Evolutionary conservation across 1,140 invertebrate species (phyloP).

Genomic region (Heliconius congener): DNA sequence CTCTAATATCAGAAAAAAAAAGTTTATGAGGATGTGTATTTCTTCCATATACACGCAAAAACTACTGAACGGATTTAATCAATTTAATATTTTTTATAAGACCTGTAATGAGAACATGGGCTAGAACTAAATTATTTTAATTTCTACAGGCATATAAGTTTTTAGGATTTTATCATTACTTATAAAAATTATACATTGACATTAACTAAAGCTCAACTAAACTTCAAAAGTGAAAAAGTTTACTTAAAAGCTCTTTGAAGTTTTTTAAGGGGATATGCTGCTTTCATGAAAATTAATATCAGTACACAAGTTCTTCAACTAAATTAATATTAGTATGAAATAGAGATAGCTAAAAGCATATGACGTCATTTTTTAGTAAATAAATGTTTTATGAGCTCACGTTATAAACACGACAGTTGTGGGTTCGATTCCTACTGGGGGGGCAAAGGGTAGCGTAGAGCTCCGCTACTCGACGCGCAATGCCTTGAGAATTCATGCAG

Average conservation of each 20-base stretch:
- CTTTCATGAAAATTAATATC: conserved; percentile 1
- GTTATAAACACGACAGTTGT: too few relatives aligned
- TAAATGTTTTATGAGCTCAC: background rate
- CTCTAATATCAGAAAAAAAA: too few relatives aligned
- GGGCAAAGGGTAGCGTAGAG: too few relatives aligned
- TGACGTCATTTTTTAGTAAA: background rate
- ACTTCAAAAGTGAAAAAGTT: background rate
- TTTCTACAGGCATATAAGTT: background rate
- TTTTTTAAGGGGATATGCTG: background rate
- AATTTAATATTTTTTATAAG: too few relatives aligned
- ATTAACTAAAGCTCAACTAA: background rate
- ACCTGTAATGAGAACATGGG: too few relatives aligned
- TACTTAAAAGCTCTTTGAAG: background rate
- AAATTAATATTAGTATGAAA: background rate
- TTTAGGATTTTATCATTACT: background rate
- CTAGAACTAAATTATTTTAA: too few relatives aligned
- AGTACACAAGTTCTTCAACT: background rate
- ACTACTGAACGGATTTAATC: too few relatives aligned
- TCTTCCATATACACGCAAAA: too few relatives aligned
- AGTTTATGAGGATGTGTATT: too few relatives aligned
- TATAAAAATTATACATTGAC: background rate
- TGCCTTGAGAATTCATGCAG: too few relatives aligned
- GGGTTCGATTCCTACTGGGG: too few relatives aligned
- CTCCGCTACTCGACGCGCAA: too few relatives aligned
- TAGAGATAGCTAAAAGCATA: background rate